Evolutionary conservation across 1,140 invertebrate genomes (phyloP).

Genomic region (Drosophila tsacasi): DNA sequence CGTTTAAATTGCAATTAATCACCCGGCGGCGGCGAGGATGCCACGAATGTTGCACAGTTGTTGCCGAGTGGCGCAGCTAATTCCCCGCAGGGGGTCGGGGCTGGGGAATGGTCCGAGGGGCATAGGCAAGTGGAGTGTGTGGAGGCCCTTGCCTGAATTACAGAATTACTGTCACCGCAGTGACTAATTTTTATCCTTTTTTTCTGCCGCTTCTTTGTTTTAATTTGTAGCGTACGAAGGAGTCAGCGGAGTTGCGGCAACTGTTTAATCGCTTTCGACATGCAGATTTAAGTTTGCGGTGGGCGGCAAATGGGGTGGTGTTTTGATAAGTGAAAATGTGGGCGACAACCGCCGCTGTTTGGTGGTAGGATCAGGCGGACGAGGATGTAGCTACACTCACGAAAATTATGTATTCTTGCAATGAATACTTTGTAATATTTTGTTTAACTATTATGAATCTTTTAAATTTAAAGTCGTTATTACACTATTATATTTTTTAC

Average conservation of each 20-base stretch:
- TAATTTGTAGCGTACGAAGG: conserved; percentile 61
- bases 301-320: conserved; percentile 26
- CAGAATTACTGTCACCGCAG: conserved; percentile 80
- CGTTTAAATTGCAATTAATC: conserved; percentile 85
- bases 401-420: background rate
- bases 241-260: conserved; percentile 35
- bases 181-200: conserved; percentile 83
- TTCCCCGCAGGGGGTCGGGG: conserved; percentile 33
- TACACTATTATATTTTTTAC: background rate
- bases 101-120: background rate
- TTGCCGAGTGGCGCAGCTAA: conserved; percentile 80
- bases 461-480: background rate
- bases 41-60: conserved; percentile 77
- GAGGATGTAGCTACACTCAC: conserved; percentile 50
- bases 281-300: conserved; percentile 80
- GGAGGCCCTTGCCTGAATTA: conserved; percentile 51
- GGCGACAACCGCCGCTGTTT: conserved; percentile 40
- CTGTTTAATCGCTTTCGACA: conserved; percentile 84
- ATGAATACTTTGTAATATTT: background rate
- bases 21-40: conserved; percentile 55
- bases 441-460: too few species aligned
- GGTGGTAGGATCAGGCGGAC: conserved; percentile 43
- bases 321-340: conserved; percentile 77
- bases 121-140: conserved; percentile 13
- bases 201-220: conserved; percentile 62